These are phyloP conservation scores for Paradisaea rubra DNA, from an alignment of 2,113 vertebrate genomes.

Conservation along the genomic window DNA sequence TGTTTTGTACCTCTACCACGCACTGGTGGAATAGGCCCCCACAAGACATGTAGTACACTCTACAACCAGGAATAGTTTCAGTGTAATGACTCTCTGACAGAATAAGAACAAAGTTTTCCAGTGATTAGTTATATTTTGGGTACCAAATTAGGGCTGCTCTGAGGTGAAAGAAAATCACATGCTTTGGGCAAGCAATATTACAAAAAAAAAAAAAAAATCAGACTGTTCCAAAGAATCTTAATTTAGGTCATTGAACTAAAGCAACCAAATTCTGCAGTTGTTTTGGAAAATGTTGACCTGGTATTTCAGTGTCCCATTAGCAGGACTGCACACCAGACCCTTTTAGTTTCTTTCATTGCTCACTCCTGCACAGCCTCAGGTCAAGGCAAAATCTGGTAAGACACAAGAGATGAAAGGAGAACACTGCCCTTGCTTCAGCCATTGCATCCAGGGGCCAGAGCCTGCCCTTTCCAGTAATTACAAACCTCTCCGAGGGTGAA, in stretches of 20 bases:
- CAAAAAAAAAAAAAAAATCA: neutral
- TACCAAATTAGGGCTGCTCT: slow-evolving; percentile 15
- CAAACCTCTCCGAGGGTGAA: neutral
- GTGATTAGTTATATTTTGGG: slow-evolving; percentile 19
- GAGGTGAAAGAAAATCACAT: slow-evolving; percentile 12
- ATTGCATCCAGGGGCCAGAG: neutral
- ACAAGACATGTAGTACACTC: neutral
- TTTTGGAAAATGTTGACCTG: neutral
- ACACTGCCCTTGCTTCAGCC: neutral
- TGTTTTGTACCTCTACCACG: neutral
- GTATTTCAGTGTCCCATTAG: neutral
- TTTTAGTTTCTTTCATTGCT: neutral
- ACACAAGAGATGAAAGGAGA: neutral
- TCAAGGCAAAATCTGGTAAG: neutral
- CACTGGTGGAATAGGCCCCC: neutral
- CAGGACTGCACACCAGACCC: neutral
- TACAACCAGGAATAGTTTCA: neutral
- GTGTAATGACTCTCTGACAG: neutral
- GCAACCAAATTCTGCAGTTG: neutral
- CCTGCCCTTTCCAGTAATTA: neutral
- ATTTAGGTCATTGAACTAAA: slow-evolving; percentile 10
- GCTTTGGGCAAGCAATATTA: neutral
- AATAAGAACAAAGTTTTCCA: slow-evolving; percentile 25
- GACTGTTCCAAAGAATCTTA: neutral
- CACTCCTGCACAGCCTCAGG: neutral